These are phyloP conservation scores for Aromia moschata DNA, from an alignment of 2,888 invertebrate species.

Conservation along the genomic window DNA sequence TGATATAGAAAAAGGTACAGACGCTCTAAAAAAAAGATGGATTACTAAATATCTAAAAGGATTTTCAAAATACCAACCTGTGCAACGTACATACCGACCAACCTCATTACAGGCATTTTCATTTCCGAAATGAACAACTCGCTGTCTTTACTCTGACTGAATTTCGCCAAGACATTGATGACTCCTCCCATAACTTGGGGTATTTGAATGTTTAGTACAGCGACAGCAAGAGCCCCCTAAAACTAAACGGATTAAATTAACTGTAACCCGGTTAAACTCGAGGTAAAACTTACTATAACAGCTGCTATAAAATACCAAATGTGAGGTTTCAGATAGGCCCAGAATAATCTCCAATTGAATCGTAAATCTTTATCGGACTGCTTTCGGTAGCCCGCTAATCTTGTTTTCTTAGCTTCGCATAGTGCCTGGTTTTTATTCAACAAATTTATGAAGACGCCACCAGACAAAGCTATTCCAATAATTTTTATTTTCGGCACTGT, in stretches of 20 bases:
- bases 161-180: slow-evolving; percentile 78
- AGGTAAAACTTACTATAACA: slow-evolving; percentile 72
- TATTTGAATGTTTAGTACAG: slow-evolving; percentile 88
- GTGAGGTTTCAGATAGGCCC: slow-evolving; percentile 78
- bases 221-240: slow-evolving; percentile 88
- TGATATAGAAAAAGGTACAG: slow-evolving; percentile 91
- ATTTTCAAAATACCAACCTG: slow-evolving; percentile 68
- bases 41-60: neutral
- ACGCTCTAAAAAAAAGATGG: slow-evolving; percentile 65
- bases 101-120: slow-evolving; percentile 72
- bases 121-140: slow-evolving; percentile 70
- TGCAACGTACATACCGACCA: slow-evolving; percentile 74
- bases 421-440: slow-evolving; percentile 44
- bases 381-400: slow-evolving; percentile 56
- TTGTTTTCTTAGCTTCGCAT: slow-evolving; percentile 53
- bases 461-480: slow-evolving; percentile 39
- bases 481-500: slow-evolving; percentile 32
- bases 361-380: slow-evolving; percentile 65
- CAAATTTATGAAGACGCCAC: slow-evolving; percentile 42
- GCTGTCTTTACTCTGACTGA: slow-evolving; percentile 64
- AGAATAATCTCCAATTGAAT: slow-evolving; percentile 83
- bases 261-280: neutral
- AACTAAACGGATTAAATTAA: slow-evolving; percentile 50
- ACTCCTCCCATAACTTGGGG: slow-evolving; percentile 85
- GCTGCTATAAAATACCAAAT: slow-evolving; percentile 80